Evolutionary conservation across 1,140 invertebrate species (phyloP).

Genomic region (Daktulosphaira vitifoliae): DNA sequence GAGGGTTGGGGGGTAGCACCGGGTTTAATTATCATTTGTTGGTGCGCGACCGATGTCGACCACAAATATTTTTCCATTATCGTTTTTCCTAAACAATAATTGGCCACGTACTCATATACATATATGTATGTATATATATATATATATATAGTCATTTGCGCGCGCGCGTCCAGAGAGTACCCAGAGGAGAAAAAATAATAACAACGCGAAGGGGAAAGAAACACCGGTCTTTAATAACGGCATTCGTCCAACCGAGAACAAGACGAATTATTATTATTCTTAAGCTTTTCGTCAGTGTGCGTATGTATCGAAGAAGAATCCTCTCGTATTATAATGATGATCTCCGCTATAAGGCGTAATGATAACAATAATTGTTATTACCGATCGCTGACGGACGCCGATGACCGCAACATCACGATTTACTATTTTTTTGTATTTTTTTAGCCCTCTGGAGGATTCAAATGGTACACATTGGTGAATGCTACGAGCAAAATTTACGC

Average conservation of each 20-base stretch:
- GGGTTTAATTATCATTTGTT: conserved; percentile 31
- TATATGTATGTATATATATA: background rate
- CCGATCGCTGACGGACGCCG: background rate
- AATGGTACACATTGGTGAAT: no score
- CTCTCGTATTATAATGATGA: conserved; percentile 17
- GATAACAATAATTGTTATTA: conserved; percentile 32
- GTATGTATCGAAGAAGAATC: background rate
- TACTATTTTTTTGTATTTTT: conserved; percentile 10
- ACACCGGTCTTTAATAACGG: conserved; percentile 31
- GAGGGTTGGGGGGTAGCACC: background rate
- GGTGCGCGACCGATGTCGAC: conserved; percentile 32
- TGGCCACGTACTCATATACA: conserved; percentile 13
- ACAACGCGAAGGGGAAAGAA: background rate
- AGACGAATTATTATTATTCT: conserved; percentile 31
- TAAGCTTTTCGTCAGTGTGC: conserved; percentile 20
- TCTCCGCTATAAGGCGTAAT: background rate
- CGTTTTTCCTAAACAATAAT: conserved; percentile 28
- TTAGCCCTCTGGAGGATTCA: background rate
- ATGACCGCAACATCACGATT: conserved; percentile 33
- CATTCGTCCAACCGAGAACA: conserved; percentile 24
- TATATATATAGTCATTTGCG: background rate
- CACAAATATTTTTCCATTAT: conserved; percentile 32
- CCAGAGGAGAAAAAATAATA: background rate
- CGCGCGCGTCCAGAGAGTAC: background rate
- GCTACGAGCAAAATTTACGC: no score